Evolutionary conservation across 92 coral and sea anemone genomes (phyloP), one percentile per base, ranked within the genome.

Genomic region (Isaurus tuberculatus): DNA sequence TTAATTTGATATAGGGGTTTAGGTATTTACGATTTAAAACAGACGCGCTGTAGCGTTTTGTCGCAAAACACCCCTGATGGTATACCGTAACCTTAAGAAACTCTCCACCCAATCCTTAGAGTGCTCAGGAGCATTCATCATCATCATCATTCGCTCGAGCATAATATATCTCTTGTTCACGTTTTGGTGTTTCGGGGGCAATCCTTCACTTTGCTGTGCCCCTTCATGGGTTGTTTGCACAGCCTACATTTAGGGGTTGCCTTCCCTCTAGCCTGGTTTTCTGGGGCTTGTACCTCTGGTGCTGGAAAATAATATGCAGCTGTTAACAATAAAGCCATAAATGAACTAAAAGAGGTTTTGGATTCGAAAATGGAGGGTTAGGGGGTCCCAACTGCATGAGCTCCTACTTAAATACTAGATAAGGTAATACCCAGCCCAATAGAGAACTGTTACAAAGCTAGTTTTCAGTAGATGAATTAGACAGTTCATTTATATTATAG

Each of bases 181-280:
- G 63, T 55, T 55, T 55, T 19, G 8, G 4, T 55, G 63, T 55
- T 55, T 55, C 26, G 4, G 3, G 63, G 63, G 27, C 63, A 20
- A 55, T 55, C 63, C 26, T 55, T 55, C 6, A n/a, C 63, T 55
- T 55, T 55, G 63, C 28, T 55, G 63, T 55, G 63, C 26, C 63
- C 63, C 26, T 55, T 55, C 63, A 55, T 55, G 26, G 63, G 63
- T 17, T 55, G 63, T 17, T 55, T 55, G 26, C 63, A 55, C 63
- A 55, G 63, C 63, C 63, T 55, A 55, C 63, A 55, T 55, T 55
- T 20, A 19, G 63, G 63, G 27, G 27, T 26, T 55, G 23, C 63
- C 7, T 55, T 55, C 6, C 1, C 26, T 55, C 28, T 8, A 2
- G 27, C 0, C 63, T 55, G 26, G 26, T 1, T 55, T 1, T 2